phyloP scores from a whole-genome alignment of 2,888 invertebrate genomes.

The Lamproptera curius region DNA sequence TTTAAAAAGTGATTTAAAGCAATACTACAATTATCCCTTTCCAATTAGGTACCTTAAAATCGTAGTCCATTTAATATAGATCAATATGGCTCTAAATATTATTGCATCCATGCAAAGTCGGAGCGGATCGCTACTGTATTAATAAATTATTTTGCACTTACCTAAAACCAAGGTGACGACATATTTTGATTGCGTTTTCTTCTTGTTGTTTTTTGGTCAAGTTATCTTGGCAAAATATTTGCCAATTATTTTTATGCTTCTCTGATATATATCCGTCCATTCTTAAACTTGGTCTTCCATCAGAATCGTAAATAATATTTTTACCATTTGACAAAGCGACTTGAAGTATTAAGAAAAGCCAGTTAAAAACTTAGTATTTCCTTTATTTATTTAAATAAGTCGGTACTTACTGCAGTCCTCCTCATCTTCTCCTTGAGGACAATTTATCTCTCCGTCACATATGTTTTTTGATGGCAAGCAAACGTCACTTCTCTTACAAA shows the following conservation, averaged over 20 bases:
- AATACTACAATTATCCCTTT: no score
- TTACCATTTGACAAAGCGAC: slow-evolving; percentile 83
- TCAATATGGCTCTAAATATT: no score
- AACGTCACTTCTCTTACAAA: slow-evolving; percentile 80
- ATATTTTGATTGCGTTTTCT: slow-evolving; percentile 76
- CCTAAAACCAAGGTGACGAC: slow-evolving; percentile 84
- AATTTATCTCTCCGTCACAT: slow-evolving; percentile 83
- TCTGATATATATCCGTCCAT: slow-evolving; percentile 81
- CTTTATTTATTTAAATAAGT: no score
- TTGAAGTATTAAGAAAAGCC: slow-evolving; percentile 38
- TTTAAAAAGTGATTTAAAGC: no score
- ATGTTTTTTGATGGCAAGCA: slow-evolving; percentile 80
- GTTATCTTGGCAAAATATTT: slow-evolving; percentile 78
- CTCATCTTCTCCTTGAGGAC: slow-evolving; percentile 86
- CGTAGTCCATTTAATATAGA: no score
- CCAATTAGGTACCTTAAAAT: no score
- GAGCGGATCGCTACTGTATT: no score
- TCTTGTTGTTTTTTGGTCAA: slow-evolving; percentile 60
- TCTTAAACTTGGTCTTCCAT: slow-evolving; percentile 78
- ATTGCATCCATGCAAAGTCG: no score
- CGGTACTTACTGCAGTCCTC: slow-evolving; percentile 84
- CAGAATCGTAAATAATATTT: slow-evolving; percentile 77
- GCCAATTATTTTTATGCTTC: slow-evolving; percentile 81
- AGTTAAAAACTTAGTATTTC: no score
- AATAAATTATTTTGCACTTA: no score